phyloP scores from a whole-genome alignment of 2,113 vertebrate genomes.

The Choloepus hoffmanni region DNA sequence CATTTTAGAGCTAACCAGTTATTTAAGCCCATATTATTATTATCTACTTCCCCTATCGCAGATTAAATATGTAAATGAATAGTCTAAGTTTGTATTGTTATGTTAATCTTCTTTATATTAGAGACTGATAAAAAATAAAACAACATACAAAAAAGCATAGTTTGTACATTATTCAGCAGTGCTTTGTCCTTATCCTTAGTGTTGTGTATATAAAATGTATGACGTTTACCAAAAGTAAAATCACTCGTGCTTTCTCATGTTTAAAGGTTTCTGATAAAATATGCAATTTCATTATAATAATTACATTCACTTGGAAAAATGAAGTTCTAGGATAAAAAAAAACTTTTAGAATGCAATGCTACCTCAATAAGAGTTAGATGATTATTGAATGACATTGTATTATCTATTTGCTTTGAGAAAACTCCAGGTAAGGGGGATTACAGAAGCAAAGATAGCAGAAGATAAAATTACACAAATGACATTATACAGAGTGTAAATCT shows the following conservation, averaged over 20 bases:
- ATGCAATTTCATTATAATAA: background rate
- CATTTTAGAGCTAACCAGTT: background rate
- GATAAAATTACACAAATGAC: constrained; percentile 7
- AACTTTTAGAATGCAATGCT: background rate
- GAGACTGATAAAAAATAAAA: background rate
- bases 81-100: background rate
- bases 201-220: background rate
- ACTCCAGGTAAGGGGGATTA: background rate
- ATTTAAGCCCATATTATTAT: background rate
- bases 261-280: background rate
- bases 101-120: background rate
- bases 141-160: background rate
- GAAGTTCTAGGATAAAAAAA: background rate
- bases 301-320: constrained; percentile 9
- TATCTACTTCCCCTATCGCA: background rate
- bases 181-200: background rate
- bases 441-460: constrained; percentile 20
- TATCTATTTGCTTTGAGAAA: constrained; percentile 34
- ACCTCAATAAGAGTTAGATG: background rate
- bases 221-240: background rate
- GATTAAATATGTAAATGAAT: background rate
- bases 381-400: background rate
- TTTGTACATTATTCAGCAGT: background rate
- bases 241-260: background rate
- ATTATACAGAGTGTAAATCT: background rate